Evolutionary conservation across 2,888 invertebrate species (phyloP).

Genomic region (Dromius quadrimaculatus): DNA sequence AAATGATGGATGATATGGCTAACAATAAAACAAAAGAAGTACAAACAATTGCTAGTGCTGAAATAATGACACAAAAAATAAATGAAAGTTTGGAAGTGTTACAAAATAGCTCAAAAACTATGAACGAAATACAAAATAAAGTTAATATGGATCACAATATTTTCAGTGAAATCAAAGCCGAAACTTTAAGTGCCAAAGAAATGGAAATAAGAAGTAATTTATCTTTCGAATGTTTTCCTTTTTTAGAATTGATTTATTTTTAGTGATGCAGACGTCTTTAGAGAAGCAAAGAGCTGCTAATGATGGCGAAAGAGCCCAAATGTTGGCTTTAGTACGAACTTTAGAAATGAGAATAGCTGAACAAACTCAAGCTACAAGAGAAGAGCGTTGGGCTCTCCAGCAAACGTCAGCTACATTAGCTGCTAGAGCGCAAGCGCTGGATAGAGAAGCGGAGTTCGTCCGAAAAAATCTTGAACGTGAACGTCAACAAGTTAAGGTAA

Average conservation of each 20-base stretch:
- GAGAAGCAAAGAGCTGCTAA: constrained; percentile 71
- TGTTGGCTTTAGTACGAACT: constrained; percentile 69
- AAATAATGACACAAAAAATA: constrained; percentile 68
- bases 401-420: constrained; percentile 73
- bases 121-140: constrained; percentile 68
- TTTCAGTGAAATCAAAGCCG: constrained; percentile 67
- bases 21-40: constrained; percentile 70
- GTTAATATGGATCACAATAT: constrained; percentile 67
- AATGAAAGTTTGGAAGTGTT: constrained; percentile 68
- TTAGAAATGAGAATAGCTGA: constrained; percentile 72
- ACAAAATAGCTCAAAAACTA: constrained; percentile 67
- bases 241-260: constrained; percentile 53
- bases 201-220: constrained; percentile 69
- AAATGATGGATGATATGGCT: constrained; percentile 72
- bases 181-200: constrained; percentile 69
- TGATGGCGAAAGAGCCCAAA: constrained; percentile 71
- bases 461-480: constrained; percentile 71
- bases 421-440: constrained; percentile 73
- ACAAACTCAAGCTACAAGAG: constrained; percentile 69
- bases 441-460: constrained; percentile 72
- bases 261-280: constrained; percentile 71
- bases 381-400: constrained; percentile 67
- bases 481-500: constrained; percentile 72
- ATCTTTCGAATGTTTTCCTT: background rate
- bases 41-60: constrained; percentile 68